Percentiles rank a stretch among this genome's conserved stretches.
phyloP scores from a whole-genome alignment of 2,113 vertebrate genomes.

The Alethe diademata region DNA sequence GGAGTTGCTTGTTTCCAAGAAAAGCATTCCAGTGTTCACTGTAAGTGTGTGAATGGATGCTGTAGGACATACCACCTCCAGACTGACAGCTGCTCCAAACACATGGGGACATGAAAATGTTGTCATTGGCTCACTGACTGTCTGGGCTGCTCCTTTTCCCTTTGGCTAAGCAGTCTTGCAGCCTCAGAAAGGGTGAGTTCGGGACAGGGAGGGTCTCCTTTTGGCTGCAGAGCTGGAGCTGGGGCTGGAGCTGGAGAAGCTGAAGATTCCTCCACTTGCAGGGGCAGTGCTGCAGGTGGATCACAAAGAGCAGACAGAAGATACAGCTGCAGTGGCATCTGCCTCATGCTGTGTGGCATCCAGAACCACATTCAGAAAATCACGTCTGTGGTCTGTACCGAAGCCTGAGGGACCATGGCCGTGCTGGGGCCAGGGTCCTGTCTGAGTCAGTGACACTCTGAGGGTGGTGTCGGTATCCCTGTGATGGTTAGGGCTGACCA shows the following conservation, averaged over 20 bases:
- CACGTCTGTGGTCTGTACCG: background rate
- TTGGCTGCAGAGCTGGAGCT: background rate
- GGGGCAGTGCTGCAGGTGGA: background rate
- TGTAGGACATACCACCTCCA: background rate
- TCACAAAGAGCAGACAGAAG: background rate
- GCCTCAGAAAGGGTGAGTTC: background rate
- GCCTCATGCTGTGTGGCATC: background rate
- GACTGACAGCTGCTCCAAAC: background rate
- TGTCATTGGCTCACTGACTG: background rate
- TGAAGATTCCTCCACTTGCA: background rate
- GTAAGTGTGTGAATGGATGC: background rate
- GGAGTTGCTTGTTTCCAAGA: background rate
- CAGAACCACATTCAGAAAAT: background rate
- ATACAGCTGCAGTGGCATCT: background rate
- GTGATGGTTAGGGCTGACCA: background rate
- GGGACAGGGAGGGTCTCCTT: background rate
- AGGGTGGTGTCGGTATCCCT: background rate
- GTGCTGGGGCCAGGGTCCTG: background rate
- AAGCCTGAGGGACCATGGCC: background rate
- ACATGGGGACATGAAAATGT: background rate
- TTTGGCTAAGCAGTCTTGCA: background rate
- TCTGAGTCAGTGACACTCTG: background rate
- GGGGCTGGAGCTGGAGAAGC: background rate
- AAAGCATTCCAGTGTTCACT: background rate
- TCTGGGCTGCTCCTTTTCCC: background rate